Evolutionary conservation across 2,113 vertebrate genomes (phyloP), one percentile per base, ranked within the genome.

Genomic region (Ceuthmochares aereus): DNA sequence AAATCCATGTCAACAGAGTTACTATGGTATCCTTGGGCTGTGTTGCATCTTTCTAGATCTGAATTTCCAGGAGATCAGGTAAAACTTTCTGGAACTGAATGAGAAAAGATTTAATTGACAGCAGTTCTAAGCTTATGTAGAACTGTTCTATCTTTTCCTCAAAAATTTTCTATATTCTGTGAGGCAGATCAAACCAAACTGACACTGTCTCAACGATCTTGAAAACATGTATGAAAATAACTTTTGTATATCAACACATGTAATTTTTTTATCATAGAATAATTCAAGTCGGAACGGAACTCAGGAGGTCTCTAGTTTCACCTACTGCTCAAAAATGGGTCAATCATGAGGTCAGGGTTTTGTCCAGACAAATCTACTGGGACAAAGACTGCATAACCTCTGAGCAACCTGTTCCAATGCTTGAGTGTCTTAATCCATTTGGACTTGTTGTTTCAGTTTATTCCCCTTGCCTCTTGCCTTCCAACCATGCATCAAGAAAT

Each of bases 201-300:
- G 30, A 26, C 7, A 14, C 32, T 51, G 10, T 32, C 14, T 37
- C 63, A 74, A 51, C 55, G 15, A n/a, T 37, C 67, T 40, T 74
- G 58, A 34, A 67, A 47, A 67, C 8, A 6, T 1, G 2, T 22
- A 34, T 69, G 32, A 45, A 74, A 77, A 66, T 42, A 78, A 32
- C 10, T 51, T 42, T 17, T 36, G 2, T 29, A 36, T 56, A 59
- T 34, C 42, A 45, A 49, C 2, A 42, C 0, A 1, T 23, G 17
- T 5, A 43, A 10, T 15, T 45, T 54, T 63, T 47, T 42, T 18
- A 34, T 36, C 36, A 51, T 15, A 72, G 36, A 87, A 42, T 60
- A 68, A 42, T 25, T 76, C 26, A 12, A 2, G 4, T 15, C 36
- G 34, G 56, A 81, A 78, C 18, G 2, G 20, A 45, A 26, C 2